Conservation (phyloP, 2,797 vertebrate species). For the Thalassophryne amazonica region DNA sequence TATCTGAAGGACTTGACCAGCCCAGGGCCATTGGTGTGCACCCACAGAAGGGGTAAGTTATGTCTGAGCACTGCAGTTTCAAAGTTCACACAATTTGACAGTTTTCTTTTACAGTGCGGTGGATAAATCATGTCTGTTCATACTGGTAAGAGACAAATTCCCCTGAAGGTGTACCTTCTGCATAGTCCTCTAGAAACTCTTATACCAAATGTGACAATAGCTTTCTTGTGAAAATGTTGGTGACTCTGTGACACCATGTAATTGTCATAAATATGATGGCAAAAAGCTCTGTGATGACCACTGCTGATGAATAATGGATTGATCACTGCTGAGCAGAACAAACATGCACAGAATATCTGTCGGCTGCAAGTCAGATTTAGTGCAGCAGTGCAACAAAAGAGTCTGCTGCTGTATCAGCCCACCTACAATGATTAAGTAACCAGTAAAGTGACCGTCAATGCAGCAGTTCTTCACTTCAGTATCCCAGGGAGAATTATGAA, state of each 20-base stretch:
- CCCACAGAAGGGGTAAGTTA: constrained; percentile 92
- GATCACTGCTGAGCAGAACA: not conserved
- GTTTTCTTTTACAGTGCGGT: not conserved
- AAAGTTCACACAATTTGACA: not conserved
- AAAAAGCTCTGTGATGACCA: not conserved
- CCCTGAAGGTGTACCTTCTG: not conserved
- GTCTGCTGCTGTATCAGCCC: no score
- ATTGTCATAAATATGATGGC: not conserved
- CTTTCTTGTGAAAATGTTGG: not conserved
- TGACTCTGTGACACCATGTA: not conserved
- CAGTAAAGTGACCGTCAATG: no score
- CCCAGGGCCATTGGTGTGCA: constrained; percentile 92
- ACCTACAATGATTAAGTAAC: no score
- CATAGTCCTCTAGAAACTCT: not conserved
- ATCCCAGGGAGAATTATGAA: no score
- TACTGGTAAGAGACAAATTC: not conserved
- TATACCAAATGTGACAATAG: not conserved
- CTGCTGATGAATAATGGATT: no score
- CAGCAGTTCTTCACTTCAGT: no score
- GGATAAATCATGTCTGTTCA: not conserved
- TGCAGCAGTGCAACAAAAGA: no score
- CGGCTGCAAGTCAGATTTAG: no score
- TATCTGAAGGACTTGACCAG: constrained; percentile 94
- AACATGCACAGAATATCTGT: no score
- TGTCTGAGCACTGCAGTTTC: not conserved